Conservation (phyloP, 2,797 vertebrate species). For the Cheirogaleus major region DNA sequence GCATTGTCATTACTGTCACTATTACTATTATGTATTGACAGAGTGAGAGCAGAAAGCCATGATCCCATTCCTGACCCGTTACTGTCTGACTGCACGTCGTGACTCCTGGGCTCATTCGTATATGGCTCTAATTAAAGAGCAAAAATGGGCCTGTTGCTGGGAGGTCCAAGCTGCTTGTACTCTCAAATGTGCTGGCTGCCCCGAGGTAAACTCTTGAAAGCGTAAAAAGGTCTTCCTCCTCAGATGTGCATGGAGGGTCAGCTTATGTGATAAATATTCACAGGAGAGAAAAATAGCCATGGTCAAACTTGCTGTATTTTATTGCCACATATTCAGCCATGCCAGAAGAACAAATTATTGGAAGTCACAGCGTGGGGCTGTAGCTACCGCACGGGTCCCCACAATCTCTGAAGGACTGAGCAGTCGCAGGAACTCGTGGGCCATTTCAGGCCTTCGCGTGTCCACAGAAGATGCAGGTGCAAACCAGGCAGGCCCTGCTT, state of each 20-base stretch:
- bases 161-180: neutral
- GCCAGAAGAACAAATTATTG: neutral
- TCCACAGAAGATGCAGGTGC: neutral
- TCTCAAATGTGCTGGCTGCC: neutral
- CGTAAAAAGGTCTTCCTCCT: neutral
- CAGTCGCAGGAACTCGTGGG: rapidly evolving
- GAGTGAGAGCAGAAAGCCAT: neutral
- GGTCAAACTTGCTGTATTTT: neutral
- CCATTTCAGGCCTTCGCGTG: neutral
- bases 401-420: neutral
- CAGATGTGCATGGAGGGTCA: neutral
- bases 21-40: too few relatives aligned
- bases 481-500: neutral
- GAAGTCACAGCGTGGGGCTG: neutral
- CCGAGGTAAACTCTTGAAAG: neutral
- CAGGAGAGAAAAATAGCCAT: neutral
- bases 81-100: neutral
- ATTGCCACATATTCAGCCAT: neutral
- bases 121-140: neutral
- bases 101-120: neutral
- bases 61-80: neutral
- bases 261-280: too few relatives aligned
- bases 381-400: rapidly evolving
- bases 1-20: too few relatives aligned
- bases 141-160: neutral